phyloP scores from a whole-genome alignment of 2,113 vertebrate species.

The Chlorodrepanis virens region DNA sequence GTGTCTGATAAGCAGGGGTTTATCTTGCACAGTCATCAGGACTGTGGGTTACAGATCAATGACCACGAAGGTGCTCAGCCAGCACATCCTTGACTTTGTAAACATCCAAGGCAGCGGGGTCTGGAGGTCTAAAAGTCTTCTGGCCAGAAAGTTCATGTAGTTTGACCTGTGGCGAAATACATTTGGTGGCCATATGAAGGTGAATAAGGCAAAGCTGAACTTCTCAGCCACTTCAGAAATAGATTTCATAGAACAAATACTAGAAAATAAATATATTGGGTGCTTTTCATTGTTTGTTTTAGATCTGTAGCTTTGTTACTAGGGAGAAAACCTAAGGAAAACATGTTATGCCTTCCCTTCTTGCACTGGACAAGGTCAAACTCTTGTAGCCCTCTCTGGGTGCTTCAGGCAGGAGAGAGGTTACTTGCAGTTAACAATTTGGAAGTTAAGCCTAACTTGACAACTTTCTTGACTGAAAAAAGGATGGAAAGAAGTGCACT shows the following conservation, averaged over 20 bases:
- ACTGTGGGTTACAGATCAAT: neutral
- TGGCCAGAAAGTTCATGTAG: neutral
- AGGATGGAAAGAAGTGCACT: neutral
- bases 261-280: neutral
- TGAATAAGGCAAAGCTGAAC: neutral
- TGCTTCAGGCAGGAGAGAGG: neutral
- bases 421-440: neutral
- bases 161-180: neutral
- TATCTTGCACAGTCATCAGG: neutral
- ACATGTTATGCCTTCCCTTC: neutral
- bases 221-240: neutral
- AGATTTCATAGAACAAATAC: neutral
- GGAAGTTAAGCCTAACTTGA: neutral
- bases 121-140: neutral
- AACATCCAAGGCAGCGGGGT: neutral
- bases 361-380: neutral
- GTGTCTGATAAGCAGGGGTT: neutral
- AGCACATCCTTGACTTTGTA: neutral
- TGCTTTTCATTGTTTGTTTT: neutral
- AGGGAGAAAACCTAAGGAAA: neutral
- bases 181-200: neutral
- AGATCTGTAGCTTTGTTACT: neutral
- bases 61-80: neutral
- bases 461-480: constrained; percentile 4
- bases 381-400: neutral